Evolutionary conservation across 1,140 invertebrate species (phyloP).

Genomic region (Drosophila pachea): DNA sequence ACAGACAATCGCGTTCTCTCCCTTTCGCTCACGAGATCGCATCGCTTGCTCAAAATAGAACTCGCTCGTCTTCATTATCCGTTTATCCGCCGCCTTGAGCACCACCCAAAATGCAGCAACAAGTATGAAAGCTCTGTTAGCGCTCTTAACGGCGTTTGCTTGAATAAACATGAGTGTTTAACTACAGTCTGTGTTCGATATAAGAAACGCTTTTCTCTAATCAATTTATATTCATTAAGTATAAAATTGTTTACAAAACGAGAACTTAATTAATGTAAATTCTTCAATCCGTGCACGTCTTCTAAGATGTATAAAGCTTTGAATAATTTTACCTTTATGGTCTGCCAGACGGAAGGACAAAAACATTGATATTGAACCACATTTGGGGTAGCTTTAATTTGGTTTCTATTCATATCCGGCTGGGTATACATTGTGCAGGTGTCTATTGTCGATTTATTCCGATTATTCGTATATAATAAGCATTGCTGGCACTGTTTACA

Average conservation of each 20-base stretch:
- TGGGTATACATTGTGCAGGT: constrained; percentile 27
- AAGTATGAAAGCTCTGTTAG: constrained; percentile 3
- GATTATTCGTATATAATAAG: constrained; percentile 9
- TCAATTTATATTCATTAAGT: background rate
- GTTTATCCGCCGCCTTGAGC: constrained; percentile 7
- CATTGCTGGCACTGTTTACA: constrained; percentile 16
- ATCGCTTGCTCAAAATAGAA: constrained; percentile 40
- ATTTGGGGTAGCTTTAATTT: constrained; percentile 9
- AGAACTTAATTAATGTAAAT: constrained; percentile 1
- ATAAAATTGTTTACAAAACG: background rate
- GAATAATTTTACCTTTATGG: constrained; percentile 20
- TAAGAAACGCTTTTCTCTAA: background rate
- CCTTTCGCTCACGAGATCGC: constrained; percentile 13
- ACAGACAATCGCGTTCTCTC: background rate
- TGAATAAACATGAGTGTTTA: background rate
- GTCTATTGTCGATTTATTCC: constrained; percentile 35
- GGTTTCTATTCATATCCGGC: background rate
- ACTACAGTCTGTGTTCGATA: constrained; percentile 10
- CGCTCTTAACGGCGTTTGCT: constrained; percentile 10
- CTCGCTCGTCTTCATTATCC: constrained; percentile 6
- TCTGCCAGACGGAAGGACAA: constrained; percentile 12
- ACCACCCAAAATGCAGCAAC: constrained; percentile 16
- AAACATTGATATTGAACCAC: constrained; percentile 29
- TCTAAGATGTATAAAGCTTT: constrained; percentile 15
- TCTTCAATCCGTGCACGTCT: constrained; percentile 21